Conservation (phyloP, 2,113 vertebrate genomes). For the Syrmaticus mikado region DNA sequence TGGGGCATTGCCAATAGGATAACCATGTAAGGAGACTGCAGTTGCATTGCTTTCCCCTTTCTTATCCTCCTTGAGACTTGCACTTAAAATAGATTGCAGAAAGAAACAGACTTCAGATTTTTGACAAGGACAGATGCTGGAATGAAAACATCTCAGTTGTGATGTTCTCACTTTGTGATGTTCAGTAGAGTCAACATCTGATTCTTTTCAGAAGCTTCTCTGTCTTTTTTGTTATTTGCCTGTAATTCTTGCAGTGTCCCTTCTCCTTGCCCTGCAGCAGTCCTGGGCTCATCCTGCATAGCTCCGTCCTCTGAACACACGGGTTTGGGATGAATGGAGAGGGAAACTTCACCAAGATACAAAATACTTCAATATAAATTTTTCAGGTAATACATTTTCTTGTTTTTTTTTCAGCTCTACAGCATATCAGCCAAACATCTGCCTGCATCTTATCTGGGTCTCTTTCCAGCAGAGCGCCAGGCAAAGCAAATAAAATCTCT, state of each 20-base stretch:
- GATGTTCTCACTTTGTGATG: background rate
- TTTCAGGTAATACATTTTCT: background rate
- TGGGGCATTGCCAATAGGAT: constrained; percentile 55
- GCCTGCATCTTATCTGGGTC: background rate
- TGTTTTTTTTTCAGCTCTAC: background rate
- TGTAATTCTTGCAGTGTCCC: background rate
- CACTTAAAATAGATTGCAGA: background rate
- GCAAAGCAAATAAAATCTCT: background rate
- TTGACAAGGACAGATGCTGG: background rate
- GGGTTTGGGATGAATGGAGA: background rate
- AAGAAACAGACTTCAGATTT: background rate
- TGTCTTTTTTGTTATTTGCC: background rate
- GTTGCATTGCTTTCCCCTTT: constrained; percentile 13
- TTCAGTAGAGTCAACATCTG: background rate
- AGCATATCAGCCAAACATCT: background rate
- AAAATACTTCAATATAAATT: background rate
- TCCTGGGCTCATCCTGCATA: background rate
- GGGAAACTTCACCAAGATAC: background rate
- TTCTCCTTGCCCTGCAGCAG: background rate
- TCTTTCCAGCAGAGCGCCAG: background rate
- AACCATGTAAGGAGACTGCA: constrained; percentile 41
- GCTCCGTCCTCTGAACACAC: background rate
- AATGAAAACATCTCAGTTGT: constrained; percentile 1
- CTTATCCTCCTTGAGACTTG: background rate
- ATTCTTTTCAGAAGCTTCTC: background rate